Evolutionary conservation across 2,888 invertebrate genomes (phyloP), one percentile per base, ranked within the genome.

Genomic region (Neoitamus cyanurus): DNA sequence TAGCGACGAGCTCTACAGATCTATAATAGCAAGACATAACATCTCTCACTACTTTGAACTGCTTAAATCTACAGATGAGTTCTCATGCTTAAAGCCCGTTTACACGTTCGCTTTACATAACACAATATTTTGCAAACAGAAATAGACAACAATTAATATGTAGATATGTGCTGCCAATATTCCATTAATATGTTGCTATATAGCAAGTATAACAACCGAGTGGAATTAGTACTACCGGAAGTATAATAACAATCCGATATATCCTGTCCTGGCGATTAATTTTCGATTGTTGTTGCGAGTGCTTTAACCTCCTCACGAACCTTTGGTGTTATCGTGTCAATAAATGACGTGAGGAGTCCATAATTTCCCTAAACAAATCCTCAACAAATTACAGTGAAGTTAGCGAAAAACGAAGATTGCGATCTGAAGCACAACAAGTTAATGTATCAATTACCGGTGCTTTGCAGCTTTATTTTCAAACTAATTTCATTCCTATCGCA

Each of bases 361-460:
- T 9, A 58, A 58, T 58, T 58, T 58, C 58, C 58, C 3, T 58
- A 58, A 58, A 58, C 9, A 58, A 58, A 58, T 25, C 25, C 58
- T 58, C 1, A 58, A 58, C 58, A 25, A 58, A 58, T 58, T 58
- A 15, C 58, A 58, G 58, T 20, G 58, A 25, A 20, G 25, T 58
- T 58, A 58, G 58, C 58, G 58, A 58, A 58, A 58, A 15, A 15
- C 9, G 58, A 6, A 58, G 58, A 58, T 58, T 58, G 20, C 20
- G 58, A 58, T 58, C 37, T 73, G 31, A 73, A 73, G 34, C 37
- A 73, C 73, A 31, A 30, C 72, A 73, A 73, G 36, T 37, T 34
- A 25, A 37, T 9, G 73, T 73, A 73, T 36, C 73, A 73, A 73
- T 73, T 73, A 73, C 36, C 73, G 73, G 34, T 37, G 36, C 15